These are phyloP conservation scores for Calycopis cecrops DNA, from an alignment of 1,140 invertebrate genomes.

Conservation along the genomic window DNA sequence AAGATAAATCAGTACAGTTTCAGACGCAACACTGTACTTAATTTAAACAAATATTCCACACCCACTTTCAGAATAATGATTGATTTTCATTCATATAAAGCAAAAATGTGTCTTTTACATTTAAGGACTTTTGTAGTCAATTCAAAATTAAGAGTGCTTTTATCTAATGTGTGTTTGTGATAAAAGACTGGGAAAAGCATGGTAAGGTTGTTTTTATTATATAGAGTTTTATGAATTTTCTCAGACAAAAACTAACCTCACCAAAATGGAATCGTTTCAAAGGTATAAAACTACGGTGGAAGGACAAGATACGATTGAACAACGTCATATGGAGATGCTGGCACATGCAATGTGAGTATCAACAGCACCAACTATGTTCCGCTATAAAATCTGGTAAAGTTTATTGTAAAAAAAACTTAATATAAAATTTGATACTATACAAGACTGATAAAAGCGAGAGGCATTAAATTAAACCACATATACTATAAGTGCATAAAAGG, in stretches of 20 bases:
- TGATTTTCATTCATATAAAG: slow-evolving; percentile 37
- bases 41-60: neutral
- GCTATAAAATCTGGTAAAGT: too few relatives aligned
- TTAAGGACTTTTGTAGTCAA: slow-evolving; percentile 53
- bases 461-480: too few relatives aligned
- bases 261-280: slow-evolving; percentile 99
- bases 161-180: slow-evolving; percentile 52
- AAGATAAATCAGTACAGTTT: too few relatives aligned
- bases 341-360: slow-evolving; percentile 99
- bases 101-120: slow-evolving; percentile 49
- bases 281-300: slow-evolving; percentile 96
- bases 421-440: too few relatives aligned
- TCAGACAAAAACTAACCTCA: slow-evolving; percentile 97
- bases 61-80: slow-evolving; percentile 35
- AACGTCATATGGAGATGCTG: slow-evolving; percentile 99
- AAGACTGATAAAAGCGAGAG: too few relatives aligned
- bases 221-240: slow-evolving; percentile 68
- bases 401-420: too few relatives aligned
- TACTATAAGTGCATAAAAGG: too few relatives aligned
- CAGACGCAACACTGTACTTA: slow-evolving; percentile 41
- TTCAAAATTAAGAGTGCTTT: slow-evolving; percentile 39
- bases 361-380: neutral
- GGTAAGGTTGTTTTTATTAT: slow-evolving; percentile 41
- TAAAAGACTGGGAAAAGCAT: slow-evolving; percentile 38
- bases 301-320: slow-evolving; percentile 99